Evolutionary conservation across 2,113 vertebrate species (phyloP), one percentile per base, ranked within the genome.

Genomic region (Montifringilla adamsi): DNA sequence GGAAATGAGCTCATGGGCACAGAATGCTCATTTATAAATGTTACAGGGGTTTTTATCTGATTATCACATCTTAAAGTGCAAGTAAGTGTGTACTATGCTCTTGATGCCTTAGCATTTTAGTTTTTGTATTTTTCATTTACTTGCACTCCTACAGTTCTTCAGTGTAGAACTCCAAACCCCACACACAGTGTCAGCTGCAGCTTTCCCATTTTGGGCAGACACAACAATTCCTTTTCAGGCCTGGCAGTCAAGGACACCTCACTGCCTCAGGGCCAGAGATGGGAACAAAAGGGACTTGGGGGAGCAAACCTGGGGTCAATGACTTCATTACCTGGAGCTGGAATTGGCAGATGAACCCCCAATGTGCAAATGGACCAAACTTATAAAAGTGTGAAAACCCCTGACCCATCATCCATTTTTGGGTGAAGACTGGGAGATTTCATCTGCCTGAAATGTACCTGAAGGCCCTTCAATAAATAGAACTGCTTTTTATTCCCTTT

Each of bases 51-150:
- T 46, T 72, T 43, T 22, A 33, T 43, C 30, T 50, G 56, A 39
- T 80, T 39, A 47, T 56, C 19, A 44, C 41, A 35, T 53, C 39
- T 33, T 30, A 3, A 58, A 39, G 15, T 24, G 13, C 39, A 46
- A 67, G 8, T 22, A 46, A 67, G 8, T 22, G 52, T n/a, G 31
- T 26, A 5, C 16, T 43, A 8, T 55, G 35, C 56, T 72, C 52
- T 35, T 15, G 31, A 35, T 66, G 15, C 62, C 11, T 20, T 2
- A 35, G 19, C 1, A 15, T 55, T 55, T 53, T 0, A 30, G 7
- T 9, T 30, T 18, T 3, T 35, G 0, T 44, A 11, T 44, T 18
- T 44, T 3, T 0, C 7, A 30, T 35, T 0, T 18, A 3, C 35
- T 11, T 30, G 26, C 0, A 24, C 1, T 10, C 49, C 60, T 66